These are phyloP conservation scores for Glandiceps talaboti DNA, from an alignment of 53 echinoderm and acorn worm species.

Conservation along the genomic window DNA sequence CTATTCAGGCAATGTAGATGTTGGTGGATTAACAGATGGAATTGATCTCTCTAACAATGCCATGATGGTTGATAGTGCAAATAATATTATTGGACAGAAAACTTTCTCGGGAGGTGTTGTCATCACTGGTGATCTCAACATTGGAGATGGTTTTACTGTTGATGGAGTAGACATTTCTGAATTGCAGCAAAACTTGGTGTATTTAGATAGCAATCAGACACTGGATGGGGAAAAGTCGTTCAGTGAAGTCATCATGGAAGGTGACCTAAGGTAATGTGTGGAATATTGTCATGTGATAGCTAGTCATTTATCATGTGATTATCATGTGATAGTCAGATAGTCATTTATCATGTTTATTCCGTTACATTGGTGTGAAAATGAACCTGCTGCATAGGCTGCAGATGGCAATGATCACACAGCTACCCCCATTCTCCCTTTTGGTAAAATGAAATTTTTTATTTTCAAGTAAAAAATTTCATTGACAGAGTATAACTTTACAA, in stretches of 20 bases:
- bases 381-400: too few relatives aligned
- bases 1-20: slow-evolving; percentile 39
- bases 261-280: background rate
- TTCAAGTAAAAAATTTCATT: too few relatives aligned
- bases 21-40: slow-evolving; percentile 55
- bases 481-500: too few relatives aligned
- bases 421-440: too few relatives aligned
- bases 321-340: too few relatives aligned
- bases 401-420: too few relatives aligned
- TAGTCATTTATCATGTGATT: too few relatives aligned
- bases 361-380: too few relatives aligned
- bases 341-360: too few relatives aligned
- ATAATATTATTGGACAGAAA: slow-evolving; percentile 54
- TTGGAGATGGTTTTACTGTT: slow-evolving; percentile 25
- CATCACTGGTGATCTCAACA: slow-evolving; percentile 17
- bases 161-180: slow-evolving; percentile 75
- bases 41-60: slow-evolving; percentile 36
- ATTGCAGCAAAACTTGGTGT: slow-evolving; percentile 26
- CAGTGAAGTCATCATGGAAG: background rate
- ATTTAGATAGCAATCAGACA: too few relatives aligned
- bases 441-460: too few relatives aligned
- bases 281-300: too few relatives aligned
- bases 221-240: background rate
- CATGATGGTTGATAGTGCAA: slow-evolving; percentile 42
- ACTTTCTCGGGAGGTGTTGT: slow-evolving; percentile 38